These are phyloP conservation scores for Morinoia aosen DNA, from an alignment of 2,888 invertebrate genomes.

Conservation along the genomic window DNA sequence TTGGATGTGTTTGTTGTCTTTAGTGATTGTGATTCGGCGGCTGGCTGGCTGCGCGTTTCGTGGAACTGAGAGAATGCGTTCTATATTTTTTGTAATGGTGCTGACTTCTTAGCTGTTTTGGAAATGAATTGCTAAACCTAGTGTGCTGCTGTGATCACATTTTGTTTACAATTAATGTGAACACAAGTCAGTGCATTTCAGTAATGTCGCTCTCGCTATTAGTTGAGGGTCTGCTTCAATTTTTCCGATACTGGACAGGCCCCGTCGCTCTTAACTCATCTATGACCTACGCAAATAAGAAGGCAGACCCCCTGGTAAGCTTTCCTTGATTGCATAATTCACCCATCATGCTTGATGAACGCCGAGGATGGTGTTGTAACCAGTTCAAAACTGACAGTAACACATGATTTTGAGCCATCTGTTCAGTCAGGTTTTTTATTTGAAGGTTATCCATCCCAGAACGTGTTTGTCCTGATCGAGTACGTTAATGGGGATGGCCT, in stretches of 20 bases:
- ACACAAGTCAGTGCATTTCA: not conserved
- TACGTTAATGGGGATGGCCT: too few relatives aligned
- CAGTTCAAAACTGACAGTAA: not conserved
- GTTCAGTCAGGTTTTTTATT: not conserved
- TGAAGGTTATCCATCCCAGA: not conserved
- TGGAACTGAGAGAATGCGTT: not conserved
- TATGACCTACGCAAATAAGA: not conserved
- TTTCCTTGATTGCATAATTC: not conserved
- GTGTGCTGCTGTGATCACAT: not conserved
- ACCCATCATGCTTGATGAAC: too few relatives aligned
- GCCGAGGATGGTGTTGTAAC: not conserved
- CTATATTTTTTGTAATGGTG: not conserved
- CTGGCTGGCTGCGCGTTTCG: not conserved
- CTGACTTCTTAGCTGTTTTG: not conserved
- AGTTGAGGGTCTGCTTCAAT: not conserved
- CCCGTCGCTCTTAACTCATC: too few relatives aligned
- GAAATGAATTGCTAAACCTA: not conserved
- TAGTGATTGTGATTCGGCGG: not conserved
- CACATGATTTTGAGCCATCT: not conserved
- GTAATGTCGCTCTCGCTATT: not conserved
- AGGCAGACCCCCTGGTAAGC: not conserved
- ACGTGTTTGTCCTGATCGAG: too few relatives aligned
- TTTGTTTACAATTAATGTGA: not conserved
- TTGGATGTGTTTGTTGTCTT: not conserved
- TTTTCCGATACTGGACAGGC: not conserved